Base-by-base conservation (phyloP, 2,113 vertebrate genomes). In the Syngnathus scovelli region DNA sequence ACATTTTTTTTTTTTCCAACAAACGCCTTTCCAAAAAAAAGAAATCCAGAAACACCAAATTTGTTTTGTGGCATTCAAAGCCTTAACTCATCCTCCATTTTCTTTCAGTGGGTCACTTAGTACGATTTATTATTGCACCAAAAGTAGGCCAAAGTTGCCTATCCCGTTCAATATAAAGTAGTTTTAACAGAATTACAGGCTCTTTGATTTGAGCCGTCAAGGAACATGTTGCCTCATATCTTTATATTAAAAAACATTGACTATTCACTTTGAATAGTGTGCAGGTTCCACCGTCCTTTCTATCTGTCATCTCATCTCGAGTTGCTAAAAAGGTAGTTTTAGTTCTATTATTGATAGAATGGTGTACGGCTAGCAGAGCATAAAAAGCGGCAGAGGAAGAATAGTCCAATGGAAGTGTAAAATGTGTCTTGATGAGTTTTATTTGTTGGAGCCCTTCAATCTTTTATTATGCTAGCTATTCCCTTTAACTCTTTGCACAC, bases 331-430 rank as follows among this genome's bases (percentile, higher is more conserved):
- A 49, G 41, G 23, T 64, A 49, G 15, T 61, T 60, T 76, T 60
- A 76, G 80, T 82, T 87, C 61, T 84, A 84, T 87, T 85, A 87
- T 88, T 87, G 46, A 84, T 56, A 68, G 23, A 63, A 41, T 19
- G 67, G 51, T 15, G 56, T 44, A 15, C 64, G 15, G 39, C 65
- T 66, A 46, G 70, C 68, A 48, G 36, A 66, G 21, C 38, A 38
- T 19, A 66, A 54, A 43, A 64, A 2, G 48, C 41, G 13, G 51
- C 19, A 54, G 75, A 62, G 68, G 55, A 75, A 63, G 55, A 79
- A 51, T 61, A 46, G 60, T 71, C 67, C 56, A 58, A 72, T 56
- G 39, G 39, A 54, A 67, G 51, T 3, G 21, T 44, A 67, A 84
- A 68, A 79, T 85, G 77, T 72, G 64, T 55, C 72, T 58, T 75